These are phyloP conservation scores for Erithacus rubecula DNA, from an alignment of 2,797 vertebrate species.

Conservation along the genomic window DNA sequence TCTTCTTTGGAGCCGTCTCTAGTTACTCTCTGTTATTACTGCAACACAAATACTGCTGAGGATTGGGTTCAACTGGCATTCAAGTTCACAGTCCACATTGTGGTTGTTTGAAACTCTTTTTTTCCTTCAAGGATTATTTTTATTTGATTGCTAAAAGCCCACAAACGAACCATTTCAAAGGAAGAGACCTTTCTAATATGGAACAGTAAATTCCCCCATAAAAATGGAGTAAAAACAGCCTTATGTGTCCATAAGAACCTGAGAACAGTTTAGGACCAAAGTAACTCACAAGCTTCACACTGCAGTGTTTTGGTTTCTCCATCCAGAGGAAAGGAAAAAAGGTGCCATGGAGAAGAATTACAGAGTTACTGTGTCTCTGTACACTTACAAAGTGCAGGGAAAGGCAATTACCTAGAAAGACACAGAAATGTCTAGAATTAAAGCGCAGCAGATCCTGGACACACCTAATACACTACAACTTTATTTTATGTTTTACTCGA, in stretches of 20 bases:
- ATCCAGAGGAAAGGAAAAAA: neutral
- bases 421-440: neutral
- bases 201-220: neutral
- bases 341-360: neutral
- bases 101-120: neutral
- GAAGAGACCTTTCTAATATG: neutral
- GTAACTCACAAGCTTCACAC: neutral
- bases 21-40: neutral
- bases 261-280: neutral
- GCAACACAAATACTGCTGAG: neutral
- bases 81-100: neutral
- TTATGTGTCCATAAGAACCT: neutral
- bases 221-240: neutral
- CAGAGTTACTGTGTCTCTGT: neutral
- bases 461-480: neutral
- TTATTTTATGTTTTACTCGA: neutral
- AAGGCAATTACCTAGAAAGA: neutral
- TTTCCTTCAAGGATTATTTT: slow-evolving; percentile 13
- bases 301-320: neutral
- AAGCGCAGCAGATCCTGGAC: neutral
- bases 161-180: neutral
- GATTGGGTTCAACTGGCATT: neutral
- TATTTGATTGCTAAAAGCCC: neutral
- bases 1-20: neutral
- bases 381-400: neutral